Percentiles rank a stretch among this genome's conserved stretches.
These are phyloP conservation scores for Melanophora roralis DNA, from an alignment of 2,888 invertebrate species.

Conservation along the genomic window DNA sequence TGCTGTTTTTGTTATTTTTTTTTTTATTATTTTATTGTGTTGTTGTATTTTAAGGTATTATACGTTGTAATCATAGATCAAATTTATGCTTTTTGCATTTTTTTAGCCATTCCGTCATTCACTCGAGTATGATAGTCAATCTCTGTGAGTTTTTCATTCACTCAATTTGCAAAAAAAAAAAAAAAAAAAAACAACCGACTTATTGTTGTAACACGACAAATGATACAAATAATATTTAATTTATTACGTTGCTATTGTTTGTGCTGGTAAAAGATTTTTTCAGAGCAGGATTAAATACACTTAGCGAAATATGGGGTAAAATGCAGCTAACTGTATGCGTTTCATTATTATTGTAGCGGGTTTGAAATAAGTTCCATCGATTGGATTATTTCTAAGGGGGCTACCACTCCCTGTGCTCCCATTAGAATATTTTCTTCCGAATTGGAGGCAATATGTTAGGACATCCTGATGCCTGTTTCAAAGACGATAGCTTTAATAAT, in stretches of 20 bases:
- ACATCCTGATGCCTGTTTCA: too few species aligned
- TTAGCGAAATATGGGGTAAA: not conserved
- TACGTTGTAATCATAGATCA: constrained; percentile 43
- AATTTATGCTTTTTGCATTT: constrained; percentile 45
- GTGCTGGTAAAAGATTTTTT: constrained; percentile 8
- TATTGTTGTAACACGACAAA: constrained; percentile 43
- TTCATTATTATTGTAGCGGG: too few species aligned
- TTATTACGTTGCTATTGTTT: not conserved
- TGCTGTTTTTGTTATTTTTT: too few species aligned
- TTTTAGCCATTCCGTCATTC: not conserved
- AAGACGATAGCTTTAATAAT: too few species aligned
- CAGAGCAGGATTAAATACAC: constrained; percentile 11
- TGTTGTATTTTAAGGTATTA: constrained; percentile 49
- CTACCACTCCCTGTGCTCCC: too few species aligned
- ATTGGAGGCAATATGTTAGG: too few species aligned
- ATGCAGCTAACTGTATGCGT: too few species aligned
- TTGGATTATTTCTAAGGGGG: too few species aligned
- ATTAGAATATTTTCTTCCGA: too few species aligned
- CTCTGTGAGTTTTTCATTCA: not conserved
- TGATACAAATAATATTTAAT: constrained; percentile 37
- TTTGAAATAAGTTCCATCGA: too few species aligned
- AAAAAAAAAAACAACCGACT: constrained; percentile 32
- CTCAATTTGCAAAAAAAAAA: constrained; percentile 42
- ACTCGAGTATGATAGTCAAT: constrained; percentile 40
- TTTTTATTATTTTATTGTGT: constrained; percentile 29